Base-by-base conservation (phyloP, 2,888 invertebrate species). In the Monopis laevigella region DNA sequence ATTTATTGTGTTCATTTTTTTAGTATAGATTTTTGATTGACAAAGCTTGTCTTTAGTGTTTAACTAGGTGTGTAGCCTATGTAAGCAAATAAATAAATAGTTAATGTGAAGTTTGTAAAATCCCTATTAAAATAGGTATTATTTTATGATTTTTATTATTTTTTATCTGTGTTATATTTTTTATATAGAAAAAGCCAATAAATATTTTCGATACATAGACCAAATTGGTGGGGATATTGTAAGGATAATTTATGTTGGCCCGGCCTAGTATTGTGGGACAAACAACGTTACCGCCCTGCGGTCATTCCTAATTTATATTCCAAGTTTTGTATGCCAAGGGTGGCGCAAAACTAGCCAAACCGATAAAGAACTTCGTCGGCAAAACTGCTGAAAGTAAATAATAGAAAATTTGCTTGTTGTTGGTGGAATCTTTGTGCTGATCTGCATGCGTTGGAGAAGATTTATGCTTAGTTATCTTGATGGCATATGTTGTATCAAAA, bases 211-310 rank as follows among this genome's bases (percentile, higher is more conserved):
- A n/a, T n/a, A n/a, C n/a, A n/a, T n/a, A n/a, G n/a, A n/a, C n/a
- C n/a, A n/a, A n/a, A n/a, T n/a, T n/a, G n/a, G n/a, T n/a, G n/a
- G n/a, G n/a, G n/a, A n/a, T n/a, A n/a, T n/a, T n/a, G n/a, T n/a
- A n/a, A n/a, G n/a, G 55, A 65, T 72, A 72, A 73, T 69, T 72
- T 72, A 71, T 66, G 65, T 71, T 62, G 61, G 60, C 62, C 59
- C 56, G 55, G 57, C 52, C 48, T 62, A 59, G 66, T 64, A 65
- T 70, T 71, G 65, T 65, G 54, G 58, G 60, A 62, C 70, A 67
- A 68, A 72, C 67, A 69, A 62, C 59, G 51, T 12, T n/a, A 10
- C n/a, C 12, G 21, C 36, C 21, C 38, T 51, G 55, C 54, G 58
- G 54, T 54, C 54, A 54, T 49, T 54, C 56, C 58, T 62, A 71